Base-by-base conservation (phyloP, 1,140 invertebrate genomes). In the Panulirus ornatus region DNA sequence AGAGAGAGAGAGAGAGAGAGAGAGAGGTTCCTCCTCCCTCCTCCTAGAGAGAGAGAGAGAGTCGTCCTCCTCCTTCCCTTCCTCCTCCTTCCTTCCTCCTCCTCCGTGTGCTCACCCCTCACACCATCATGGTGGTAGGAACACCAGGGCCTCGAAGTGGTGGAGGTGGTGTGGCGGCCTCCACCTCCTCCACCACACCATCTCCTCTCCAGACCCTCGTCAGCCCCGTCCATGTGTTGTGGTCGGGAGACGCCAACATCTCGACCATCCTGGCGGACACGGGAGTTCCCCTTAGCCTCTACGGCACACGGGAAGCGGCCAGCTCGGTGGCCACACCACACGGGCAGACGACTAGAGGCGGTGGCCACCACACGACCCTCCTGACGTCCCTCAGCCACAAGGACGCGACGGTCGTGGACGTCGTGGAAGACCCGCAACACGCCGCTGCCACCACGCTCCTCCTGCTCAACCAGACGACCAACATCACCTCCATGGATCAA, bases 1-100 rank as follows among this genome's bases (percentile, higher is more conserved):
- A 63, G 58, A 63, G 58, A 63, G 58, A 63, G 58, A 63, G 58
- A 63, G 58, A 63, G 58, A 58, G 51, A 58, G 51, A 58, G 51
- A 58, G 51, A 58, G 51, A 58, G 51, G 22, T 22, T 58, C 51
- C 51, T 58, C 51, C 22, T 73, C 38, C n/a, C 30, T 3, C 70
- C n/a, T 0, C 70, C 70, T 22, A 11, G 11, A 22, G 51, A 58
- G 22, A 11, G 51, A 58, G 22, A 11, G 51, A 58, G 22, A 58
- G 51, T 58, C 11, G 51, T 11, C 30, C 19, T n/a, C 63, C 38
- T 6, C 22, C 6, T 22, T 5, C 22, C 22, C 22, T 22, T 47
- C 44, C 63, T 6, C 5, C 22, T 8, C 63, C 6, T 6, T 8
- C 22, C 30, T 22, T 6, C 34, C 70, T 0, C 30, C 1, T 34